Percentiles rank a stretch among this genome's conserved stretches.
Evolutionary conservation across 2,797 vertebrate genomes (phyloP).

Genomic region (Sebastes hubbsi): DNA sequence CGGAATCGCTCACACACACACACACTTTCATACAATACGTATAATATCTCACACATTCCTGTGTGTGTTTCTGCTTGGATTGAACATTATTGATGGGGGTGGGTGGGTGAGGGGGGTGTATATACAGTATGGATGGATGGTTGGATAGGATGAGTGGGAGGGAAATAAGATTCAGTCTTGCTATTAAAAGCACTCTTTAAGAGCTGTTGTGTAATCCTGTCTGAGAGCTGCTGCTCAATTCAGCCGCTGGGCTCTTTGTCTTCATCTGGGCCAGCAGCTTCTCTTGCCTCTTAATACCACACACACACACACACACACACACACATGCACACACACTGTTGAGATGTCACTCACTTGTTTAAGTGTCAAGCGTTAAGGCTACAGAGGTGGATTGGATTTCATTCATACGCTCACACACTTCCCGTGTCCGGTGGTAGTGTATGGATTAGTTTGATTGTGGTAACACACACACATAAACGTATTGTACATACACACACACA

Average conservation of each 20-base stretch:
- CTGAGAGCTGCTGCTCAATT: conserved; percentile 70
- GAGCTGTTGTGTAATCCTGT: conserved; percentile 77
- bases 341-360: conserved; percentile 48
- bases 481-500: conserved; percentile 1
- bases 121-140: conserved; percentile 25
- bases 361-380: conserved; percentile 18
- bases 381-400: conserved; percentile 18
- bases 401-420: conserved; percentile 22
- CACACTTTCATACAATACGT: not conserved
- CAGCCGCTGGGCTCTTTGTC: conserved; percentile 64
- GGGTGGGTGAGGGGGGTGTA: not conserved
- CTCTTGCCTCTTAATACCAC: conserved; percentile 50
- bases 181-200: conserved; percentile 74
- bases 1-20: not conserved
- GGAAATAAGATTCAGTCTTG: conserved; percentile 67
- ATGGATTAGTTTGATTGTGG: conserved; percentile 39
- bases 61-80: conserved; percentile 36
- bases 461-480: not conserved
- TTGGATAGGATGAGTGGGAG: conserved; percentile 53
- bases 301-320: conserved; percentile 5
- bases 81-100: not conserved
- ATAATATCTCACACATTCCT: conserved; percentile 14
- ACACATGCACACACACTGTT: not conserved
- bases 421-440: conserved; percentile 10
- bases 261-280: conserved; percentile 55